Conservation (phyloP, 1,140 invertebrate genomes). For the Glomeris maerens region DNA sequence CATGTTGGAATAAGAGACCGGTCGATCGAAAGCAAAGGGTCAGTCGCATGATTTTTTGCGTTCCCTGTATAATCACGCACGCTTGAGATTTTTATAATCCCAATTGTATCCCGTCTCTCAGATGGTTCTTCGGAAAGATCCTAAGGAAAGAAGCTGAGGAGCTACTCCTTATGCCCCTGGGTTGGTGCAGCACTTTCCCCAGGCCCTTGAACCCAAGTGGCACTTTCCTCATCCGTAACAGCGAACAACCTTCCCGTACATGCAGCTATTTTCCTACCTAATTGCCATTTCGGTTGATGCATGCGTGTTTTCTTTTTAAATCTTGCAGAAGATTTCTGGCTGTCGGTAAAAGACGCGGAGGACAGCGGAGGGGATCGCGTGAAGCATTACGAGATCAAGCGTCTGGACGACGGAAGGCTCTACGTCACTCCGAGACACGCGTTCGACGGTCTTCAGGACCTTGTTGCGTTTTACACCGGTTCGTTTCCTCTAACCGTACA, state of each 20-base stretch:
- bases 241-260: no score
- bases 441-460: constrained; percentile 72
- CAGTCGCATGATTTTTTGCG: no score
- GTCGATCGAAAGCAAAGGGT: constrained; percentile 93
- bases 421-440: constrained; percentile 91
- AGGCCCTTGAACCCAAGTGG: constrained; percentile 89
- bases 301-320: not conserved
- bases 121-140: constrained; percentile 97
- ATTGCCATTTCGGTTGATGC: no score
- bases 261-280: no score
- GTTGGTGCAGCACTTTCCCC: no score
- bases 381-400: constrained; percentile 96
- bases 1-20: no score
- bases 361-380: constrained; percentile 80
- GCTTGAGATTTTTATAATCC: not conserved
- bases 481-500: no score
- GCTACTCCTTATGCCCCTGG: constrained; percentile 71
- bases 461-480: constrained; percentile 88
- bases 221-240: constrained; percentile 86
- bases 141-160: constrained; percentile 93
- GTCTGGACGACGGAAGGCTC: constrained; percentile 76
- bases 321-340: constrained; percentile 52
- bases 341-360: constrained; percentile 94
- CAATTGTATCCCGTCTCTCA: constrained; percentile 44
- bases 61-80: no score